Evolutionary conservation across 2,113 vertebrate genomes (phyloP), one percentile per base, ranked within the genome.

Genomic region (Labeo catla): DNA sequence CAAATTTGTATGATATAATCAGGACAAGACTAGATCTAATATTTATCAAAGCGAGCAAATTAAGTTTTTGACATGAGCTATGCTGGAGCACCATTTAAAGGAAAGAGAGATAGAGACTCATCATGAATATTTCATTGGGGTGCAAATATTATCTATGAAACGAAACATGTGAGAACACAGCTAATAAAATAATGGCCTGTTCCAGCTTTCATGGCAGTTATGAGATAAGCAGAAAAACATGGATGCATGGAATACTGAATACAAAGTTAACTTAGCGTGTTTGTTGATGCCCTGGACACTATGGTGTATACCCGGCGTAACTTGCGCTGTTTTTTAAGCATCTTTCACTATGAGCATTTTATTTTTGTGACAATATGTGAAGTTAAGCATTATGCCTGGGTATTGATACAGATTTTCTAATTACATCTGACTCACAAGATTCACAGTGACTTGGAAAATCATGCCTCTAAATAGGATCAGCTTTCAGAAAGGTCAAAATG

Each of bases 121-220:
- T 65, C 45, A 82, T 70, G 65, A 83, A 52, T 81, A 81, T 81
- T 81, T 65, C 21, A 81, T 65, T 47, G n/a, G 59, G 11, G 59
- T 81, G n/a, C 39, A 81, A 65, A 81, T 45, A 81, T 63, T 81
- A 65, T 81, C 59, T 49, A 28, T 65, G 39, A 65, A 81, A 59
- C 6, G 8, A 61, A 43, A 65, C n/a, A 80, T 45, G 2, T 23
- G 21, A 80, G 21, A 63, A 80, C 39, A 80, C 21, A 63, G 36
- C 19, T 63, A 63, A 61, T 47, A 80, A 80, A 81, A 65, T 28
- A 65, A 65, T 49, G 36, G n/a, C 21, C 36, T n/a, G 8, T 49
- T 81, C n/a, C 39, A 81, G 78, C 13, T 81, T 81, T 81, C 78
- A 49, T 81, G 39, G n/a, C 59, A 81, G 78, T 49, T 28, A 65